Evolutionary conservation across 2,888 invertebrate species (phyloP), one percentile per base, ranked within the genome.

Genomic region (Pterostichus madidus): DNA sequence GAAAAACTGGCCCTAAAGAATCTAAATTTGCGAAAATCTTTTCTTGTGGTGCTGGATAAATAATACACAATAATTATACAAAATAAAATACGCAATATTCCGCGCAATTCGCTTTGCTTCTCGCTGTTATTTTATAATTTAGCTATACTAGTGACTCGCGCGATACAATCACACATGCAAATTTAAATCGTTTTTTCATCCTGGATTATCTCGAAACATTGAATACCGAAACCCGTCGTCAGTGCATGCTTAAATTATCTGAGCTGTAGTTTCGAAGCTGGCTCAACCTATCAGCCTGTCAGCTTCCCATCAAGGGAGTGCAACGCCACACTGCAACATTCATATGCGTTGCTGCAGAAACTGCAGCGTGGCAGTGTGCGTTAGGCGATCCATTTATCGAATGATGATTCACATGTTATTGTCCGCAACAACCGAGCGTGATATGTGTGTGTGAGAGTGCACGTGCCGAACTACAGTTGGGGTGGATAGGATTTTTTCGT

Each of bases 361-460:
- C 91, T 91, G 91, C 91, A 91, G 46, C 73, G 80, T 84, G 85
- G 85, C 88, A 87, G 90, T 87, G 90, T 89, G 88, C 88, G 87
- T 88, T 88, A 88, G 87, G 88, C 88, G 88, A 88, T 88, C 88
- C 88, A 87, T 88, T 88, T 88, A 88, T 88, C 88, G 87, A 85
- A 87, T 88, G 88, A 88, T 88, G 88, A 88, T 87, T 88, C 88
- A 88, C 88, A 88, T 88, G 88, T 88, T 88, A 88, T 88, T 88
- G 88, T 88, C 86, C 88, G 84, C 85, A 85, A 87, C 87, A 86
- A 87, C 86, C 85, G 85, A 86, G 85, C 87, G 86, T 86, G 78
- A 85, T 85, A 44, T 44, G 52, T 71, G 39, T 49, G 49, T n/a
- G n/a, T 49, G 13, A 2, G 24, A 59, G 31, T 13, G 64, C 64